Conservation (phyloP, 2,888 invertebrate species). For the Artemia sp. region DNA sequence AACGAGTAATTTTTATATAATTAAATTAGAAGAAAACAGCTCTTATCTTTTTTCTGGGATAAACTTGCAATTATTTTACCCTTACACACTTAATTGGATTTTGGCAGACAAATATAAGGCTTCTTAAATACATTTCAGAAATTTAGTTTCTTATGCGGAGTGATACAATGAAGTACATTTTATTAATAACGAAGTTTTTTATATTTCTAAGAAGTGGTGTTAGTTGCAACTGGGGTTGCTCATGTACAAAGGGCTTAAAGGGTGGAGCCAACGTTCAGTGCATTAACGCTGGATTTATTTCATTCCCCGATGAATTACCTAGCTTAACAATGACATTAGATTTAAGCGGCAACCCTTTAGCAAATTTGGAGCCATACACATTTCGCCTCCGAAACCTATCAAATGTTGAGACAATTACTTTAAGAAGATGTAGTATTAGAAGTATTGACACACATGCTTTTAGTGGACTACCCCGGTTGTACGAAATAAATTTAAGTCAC, state of each 20-base stretch:
- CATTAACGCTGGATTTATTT: constrained; percentile 4
- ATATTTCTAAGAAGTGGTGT: too few relatives aligned
- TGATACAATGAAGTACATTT: too few relatives aligned
- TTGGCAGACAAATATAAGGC: too few relatives aligned
- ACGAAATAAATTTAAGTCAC: constrained; percentile 60
- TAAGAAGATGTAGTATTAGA: constrained; percentile 51
- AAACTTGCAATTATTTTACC: too few relatives aligned
- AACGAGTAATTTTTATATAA: too few relatives aligned
- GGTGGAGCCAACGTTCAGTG: neutral
- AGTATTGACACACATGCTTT: constrained; percentile 54
- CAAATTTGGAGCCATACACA: constrained; percentile 48
- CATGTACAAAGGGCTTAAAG: neutral
- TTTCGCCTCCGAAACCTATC: constrained; percentile 55
- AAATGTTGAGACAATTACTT: constrained; percentile 60
- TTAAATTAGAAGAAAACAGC: too few relatives aligned
- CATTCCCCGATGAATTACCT: neutral
- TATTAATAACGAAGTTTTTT: too few relatives aligned
- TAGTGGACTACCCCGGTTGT: constrained; percentile 56
- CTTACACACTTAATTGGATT: too few relatives aligned
- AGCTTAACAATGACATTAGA: constrained; percentile 41
- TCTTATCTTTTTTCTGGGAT: too few relatives aligned
- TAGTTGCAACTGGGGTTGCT: neutral
- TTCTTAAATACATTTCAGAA: too few relatives aligned
- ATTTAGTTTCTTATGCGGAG: too few relatives aligned
- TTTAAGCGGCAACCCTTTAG: constrained; percentile 53